Base-by-base conservation (phyloP, 2,888 invertebrate genomes). In the Lycia hirtaria region DNA sequence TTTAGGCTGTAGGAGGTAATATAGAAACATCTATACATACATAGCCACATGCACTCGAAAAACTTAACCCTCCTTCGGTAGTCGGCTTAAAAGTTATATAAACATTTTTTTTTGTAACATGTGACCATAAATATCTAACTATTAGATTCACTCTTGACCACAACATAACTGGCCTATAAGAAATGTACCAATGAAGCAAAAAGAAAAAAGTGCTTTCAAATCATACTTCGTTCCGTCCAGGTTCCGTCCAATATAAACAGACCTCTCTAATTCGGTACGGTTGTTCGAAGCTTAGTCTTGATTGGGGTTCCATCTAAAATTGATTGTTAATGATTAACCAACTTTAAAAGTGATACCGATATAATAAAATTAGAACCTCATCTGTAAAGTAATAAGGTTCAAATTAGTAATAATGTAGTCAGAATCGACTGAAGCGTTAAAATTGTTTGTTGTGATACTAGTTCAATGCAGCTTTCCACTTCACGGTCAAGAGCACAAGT, bases 401-500 rank as follows among this genome's bases (percentile, higher is more conserved):
- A 71, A 52, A 68, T 69, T 84, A 14, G 1, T 28, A 56, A 30
- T 64, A 49, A 24, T 2, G 1, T 9, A 12, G 14, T 32, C 22
- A 12, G 0, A 41, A 35, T 47, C 45, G 37, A 51, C 22, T 37
- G 69, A 41, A 71, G 57, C 40, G 22, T 3, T 53, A 65, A 33
- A 51, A 61, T 68, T 71, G 66, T 75, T 65, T 65, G 62, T 59
- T 60, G 62, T 59, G 62, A 66, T 75, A 76, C 72, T 76, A 73
- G 79, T 71, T 72, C 73, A 78, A 77, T 71, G 73, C 79, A 80
- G 80, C 82, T 88, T 85, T 85, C 87, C 80, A 86, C 85, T 88
- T 87, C 88, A 89, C 84, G 88, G 90, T 88, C 89, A 91, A 89
- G 88, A 82, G 73, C 83, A 70, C 63, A 38, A 51, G 81, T 86